phyloP scores from a whole-genome alignment of 2,797 vertebrate genomes.

The Lepilemur septentrionalis region DNA sequence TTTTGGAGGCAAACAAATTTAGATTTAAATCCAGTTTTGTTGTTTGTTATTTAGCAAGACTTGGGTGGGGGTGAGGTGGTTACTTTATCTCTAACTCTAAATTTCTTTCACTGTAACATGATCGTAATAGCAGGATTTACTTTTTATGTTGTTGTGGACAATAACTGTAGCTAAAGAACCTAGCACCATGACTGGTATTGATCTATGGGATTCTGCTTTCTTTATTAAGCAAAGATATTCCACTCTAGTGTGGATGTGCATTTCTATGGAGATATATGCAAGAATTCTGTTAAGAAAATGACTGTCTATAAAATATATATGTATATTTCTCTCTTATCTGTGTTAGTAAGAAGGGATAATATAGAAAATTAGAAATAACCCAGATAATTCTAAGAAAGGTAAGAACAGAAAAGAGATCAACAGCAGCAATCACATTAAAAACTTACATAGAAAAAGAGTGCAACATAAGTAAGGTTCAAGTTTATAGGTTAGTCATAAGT shows the following conservation, averaged over 20 bases:
- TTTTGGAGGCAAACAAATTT: background rate
- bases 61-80: background rate
- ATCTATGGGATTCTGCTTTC: background rate
- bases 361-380: background rate
- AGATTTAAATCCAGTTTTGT: constrained; percentile 15
- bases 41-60: background rate
- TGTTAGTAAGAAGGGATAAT: background rate
- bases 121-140: background rate
- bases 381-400: background rate
- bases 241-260: background rate
- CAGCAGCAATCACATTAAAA: background rate
- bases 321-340: background rate
- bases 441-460: background rate
- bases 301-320: background rate
- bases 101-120: background rate
- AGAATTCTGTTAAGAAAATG: background rate
- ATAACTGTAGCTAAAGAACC: background rate
- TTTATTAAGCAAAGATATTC: background rate
- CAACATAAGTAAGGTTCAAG: background rate
- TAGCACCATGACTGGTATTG: background rate
- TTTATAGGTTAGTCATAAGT: background rate
- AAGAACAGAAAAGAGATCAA: background rate
- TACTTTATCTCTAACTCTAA: background rate
- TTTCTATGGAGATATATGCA: background rate
- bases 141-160: background rate